Conservation (phyloP, 2,113 vertebrate genomes). For the Psittacula cyanocephala region DNA sequence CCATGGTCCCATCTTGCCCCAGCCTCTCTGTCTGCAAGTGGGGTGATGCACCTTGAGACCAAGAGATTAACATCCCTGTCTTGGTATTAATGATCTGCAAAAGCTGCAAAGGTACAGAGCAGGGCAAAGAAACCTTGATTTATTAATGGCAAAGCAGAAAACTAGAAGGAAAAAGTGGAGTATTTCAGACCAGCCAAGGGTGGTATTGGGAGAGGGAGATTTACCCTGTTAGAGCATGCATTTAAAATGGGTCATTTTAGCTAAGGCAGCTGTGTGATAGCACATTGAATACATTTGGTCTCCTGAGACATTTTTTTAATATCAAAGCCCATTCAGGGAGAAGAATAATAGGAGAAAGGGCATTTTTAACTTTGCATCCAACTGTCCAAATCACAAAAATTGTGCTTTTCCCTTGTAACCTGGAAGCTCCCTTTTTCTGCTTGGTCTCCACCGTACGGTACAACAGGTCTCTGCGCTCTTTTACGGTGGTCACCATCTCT, state of each 20-base stretch:
- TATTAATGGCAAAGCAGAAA: constrained; percentile 23
- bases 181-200: not conserved
- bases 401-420: not conserved
- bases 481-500: constrained; percentile 9
- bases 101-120: not conserved
- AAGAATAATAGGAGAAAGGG: not conserved
- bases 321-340: not conserved
- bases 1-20: not conserved
- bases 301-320: not conserved
- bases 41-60: not conserved
- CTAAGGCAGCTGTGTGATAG: not conserved
- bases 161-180: not conserved
- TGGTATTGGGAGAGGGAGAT: not conserved
- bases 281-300: not conserved
- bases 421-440: not conserved
- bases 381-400: not conserved
- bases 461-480: not conserved
- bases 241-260: constrained; percentile 35
- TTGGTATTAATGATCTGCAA: constrained; percentile 22
- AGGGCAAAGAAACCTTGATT: constrained; percentile 12
- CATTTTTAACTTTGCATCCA: not conserved
- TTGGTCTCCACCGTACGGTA: not conserved
- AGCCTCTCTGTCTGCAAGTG: not conserved
- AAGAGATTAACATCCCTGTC: constrained; percentile 14
- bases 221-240: not conserved